Evolutionary conservation across 2,888 invertebrate genomes (phyloP), one percentile per base, ranked within the genome.

Genomic region (Rapana venosa): DNA sequence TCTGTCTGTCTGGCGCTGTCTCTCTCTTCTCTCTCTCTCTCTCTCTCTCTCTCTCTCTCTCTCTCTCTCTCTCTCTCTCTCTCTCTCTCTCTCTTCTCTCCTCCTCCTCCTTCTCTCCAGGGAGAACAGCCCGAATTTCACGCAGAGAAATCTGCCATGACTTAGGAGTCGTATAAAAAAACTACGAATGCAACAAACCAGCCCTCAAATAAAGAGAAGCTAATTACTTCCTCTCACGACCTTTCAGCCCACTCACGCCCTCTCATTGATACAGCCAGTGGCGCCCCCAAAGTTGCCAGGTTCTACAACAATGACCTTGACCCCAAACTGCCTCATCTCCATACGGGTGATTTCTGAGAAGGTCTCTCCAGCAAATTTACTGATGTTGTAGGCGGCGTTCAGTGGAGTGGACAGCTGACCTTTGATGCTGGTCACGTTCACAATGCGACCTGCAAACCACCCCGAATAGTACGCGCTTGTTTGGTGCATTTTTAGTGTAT

Each of bases 381-480:
- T 93, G 79, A 94, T 93, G 22, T 93, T 93, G 91, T 95, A 95
- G n/a, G 94, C 93, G 56, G 94, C 93, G 89, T 93, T 92, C 35
- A 91, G 91, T 0, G 95, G 94, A 11, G 92, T 88, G 58, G 94
- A 94, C 36, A 96, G 89, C 58, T 95, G 92, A 26, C 96, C 96
- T 88, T 96, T 95, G 5, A 96, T 95, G 91, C 96, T 96, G 15
- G 96, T 95, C 0, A 96, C 95, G 87, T 96, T 96, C 17, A 96
- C 93, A 85, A 96, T 94, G 87, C 96, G 93, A 56, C 96, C 96
- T 94, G 91, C 17, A 91, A 90, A 87, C 97, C 2, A 97, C 97
- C 89, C 97, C 97, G 0, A n/a, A 97, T 98, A 5, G 98, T 95
- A 92, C 97, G 97, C 47, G 47, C 47, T 47, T 47, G 47, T 47